Conservation (phyloP, 30 jellyfish, hydroid and myxozoan species). For the Pelagia noctiluca region DNA sequence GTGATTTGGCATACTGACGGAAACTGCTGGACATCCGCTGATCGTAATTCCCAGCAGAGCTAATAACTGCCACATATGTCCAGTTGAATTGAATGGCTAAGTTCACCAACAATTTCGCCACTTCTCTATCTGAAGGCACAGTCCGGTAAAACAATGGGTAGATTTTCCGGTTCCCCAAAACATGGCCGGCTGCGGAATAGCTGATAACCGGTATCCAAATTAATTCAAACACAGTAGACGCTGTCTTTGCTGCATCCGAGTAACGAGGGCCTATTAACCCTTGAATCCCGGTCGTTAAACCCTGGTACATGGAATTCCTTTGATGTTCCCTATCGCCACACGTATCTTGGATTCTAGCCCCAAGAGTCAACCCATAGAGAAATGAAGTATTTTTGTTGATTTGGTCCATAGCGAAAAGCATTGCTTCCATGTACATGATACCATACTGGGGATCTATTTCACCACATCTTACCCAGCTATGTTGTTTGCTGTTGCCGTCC, state of each 20-base stretch:
- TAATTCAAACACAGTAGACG: conserved; percentile 67
- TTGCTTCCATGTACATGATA: conserved; percentile 81
- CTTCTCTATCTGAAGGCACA: conserved; percentile 66
- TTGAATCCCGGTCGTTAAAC: conserved; percentile 9
- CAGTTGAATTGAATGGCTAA: conserved; percentile 65
- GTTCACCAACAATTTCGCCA: conserved; percentile 62
- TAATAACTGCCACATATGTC: conserved; percentile 65
- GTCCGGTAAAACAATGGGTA: conserved; percentile 72
- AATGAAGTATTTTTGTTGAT: conserved; percentile 33
- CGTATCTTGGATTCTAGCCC: conserved; percentile 61
- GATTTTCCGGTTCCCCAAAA: conserved; percentile 51
- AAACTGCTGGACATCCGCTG: conserved; percentile 65
- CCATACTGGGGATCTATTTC: conserved; percentile 76
- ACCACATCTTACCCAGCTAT: conserved; percentile 46
- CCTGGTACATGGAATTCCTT: conserved; percentile 39
- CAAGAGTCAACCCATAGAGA: conserved; percentile 56
- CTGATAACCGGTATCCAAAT: conserved; percentile 71
- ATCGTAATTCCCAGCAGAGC: conserved; percentile 71
- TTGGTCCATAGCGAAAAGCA: conserved; percentile 76
- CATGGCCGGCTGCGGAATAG: conserved; percentile 78
- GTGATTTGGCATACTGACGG: conserved; percentile 32
- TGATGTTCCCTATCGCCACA: conserved; percentile 67
- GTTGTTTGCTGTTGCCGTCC: conserved; percentile 30
- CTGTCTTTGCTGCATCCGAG: conserved; percentile 74
- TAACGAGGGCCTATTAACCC: conserved; percentile 82